Conservation (phyloP, 2,797 vertebrate genomes). For the Tokudaia tokunoshimensis region DNA sequence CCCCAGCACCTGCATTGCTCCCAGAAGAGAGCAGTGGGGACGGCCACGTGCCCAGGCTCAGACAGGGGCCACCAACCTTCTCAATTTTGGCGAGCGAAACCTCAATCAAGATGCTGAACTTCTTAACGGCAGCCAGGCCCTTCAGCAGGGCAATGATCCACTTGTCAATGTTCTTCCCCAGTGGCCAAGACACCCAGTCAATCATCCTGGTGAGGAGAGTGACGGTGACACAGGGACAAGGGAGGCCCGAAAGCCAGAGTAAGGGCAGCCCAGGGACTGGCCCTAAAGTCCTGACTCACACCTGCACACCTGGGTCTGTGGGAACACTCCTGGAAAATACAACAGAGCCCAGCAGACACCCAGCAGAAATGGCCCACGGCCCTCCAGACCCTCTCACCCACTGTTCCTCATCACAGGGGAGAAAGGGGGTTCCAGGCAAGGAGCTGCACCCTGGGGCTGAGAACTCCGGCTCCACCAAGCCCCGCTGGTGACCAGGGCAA, state of each 20-base stretch:
- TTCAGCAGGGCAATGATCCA: slow-evolving; percentile 92
- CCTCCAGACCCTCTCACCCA: background rate
- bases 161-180: slow-evolving; percentile 92
- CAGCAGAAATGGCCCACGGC: background rate
- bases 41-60: background rate
- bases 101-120: slow-evolving; percentile 92
- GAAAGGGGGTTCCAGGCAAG: background rate
- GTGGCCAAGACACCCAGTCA: slow-evolving; percentile 92
- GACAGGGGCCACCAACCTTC: slow-evolving; percentile 87
- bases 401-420: background rate
- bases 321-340: background rate
- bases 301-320: background rate
- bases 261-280: background rate
- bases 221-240: slow-evolving; percentile 50
- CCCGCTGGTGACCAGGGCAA: slow-evolving; percentile 23
- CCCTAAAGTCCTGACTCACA: background rate
- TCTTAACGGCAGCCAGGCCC: slow-evolving; percentile 91
- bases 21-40: background rate
- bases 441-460: background rate
- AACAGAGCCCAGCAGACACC: background rate
- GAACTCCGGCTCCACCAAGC: slow-evolving; percentile 22
- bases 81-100: slow-evolving; percentile 92
- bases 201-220: slow-evolving; percentile 88
- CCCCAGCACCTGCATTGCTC: background rate
- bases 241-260: background rate